Percentiles rank a stretch among this genome's conserved stretches.
Evolutionary conservation across 2,797 vertebrate species (phyloP).

Genomic region (Tadarida brasiliensis): DNA sequence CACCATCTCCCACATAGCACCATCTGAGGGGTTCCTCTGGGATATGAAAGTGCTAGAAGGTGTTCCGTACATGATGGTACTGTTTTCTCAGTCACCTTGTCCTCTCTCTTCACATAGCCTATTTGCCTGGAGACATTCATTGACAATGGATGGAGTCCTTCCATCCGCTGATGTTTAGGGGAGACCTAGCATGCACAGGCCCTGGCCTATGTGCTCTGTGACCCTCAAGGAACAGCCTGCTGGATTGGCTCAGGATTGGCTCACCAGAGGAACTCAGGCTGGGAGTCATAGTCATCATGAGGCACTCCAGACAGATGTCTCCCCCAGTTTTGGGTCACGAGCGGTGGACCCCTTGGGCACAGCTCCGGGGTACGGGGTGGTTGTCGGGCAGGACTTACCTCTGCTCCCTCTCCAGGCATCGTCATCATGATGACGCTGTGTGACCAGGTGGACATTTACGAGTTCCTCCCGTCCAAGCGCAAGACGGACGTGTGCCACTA

Average conservation of each 20-base stretch:
- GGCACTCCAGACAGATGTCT: not conserved
- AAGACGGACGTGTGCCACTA: constrained; percentile 90
- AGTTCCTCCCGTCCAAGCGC: constrained; percentile 90
- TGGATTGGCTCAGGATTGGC: not conserved
- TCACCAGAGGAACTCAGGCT: not conserved
- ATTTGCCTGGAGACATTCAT: not conserved
- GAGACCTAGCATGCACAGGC: not conserved
- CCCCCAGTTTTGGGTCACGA: not conserved
- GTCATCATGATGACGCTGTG: constrained; percentile 90
- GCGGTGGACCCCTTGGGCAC: not conserved
- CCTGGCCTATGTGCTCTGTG: not conserved
- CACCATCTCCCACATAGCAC: not conserved
- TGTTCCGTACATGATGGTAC: not conserved
- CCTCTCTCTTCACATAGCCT: not conserved
- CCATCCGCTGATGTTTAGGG: not conserved
- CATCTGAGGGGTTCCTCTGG: not conserved
- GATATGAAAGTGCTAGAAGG: not conserved
- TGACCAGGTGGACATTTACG: constrained; percentile 88
- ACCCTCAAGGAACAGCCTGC: not conserved
- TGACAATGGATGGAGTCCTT: not conserved
- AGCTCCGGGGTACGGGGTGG: not conserved
- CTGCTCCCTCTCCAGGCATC: constrained; percentile 85
- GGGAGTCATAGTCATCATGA: not conserved
- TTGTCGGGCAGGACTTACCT: not conserved
- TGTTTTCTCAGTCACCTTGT: not conserved